These are phyloP conservation scores for cat (Felis catus) DNA, from an alignment of 2,113 vertebrate genomes.

Conservation along the genomic window F.catus_Fca126_mat1.0 CM031425.1:3361501-3362000, in stretches of 20 bases:
- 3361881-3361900: not conserved
- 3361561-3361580: conserved; percentile 30
- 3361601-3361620: not conserved
- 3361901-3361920: not conserved
- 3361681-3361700: no score
- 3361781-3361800: no score
- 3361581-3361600: not conserved
- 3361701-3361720: no score
- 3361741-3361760: no score
- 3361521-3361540: not conserved
- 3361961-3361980: not conserved
- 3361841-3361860: not conserved
- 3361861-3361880: not conserved
- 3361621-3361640: no score
- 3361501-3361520: not conserved
- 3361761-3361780: no score
- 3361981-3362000: not conserved
- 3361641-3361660: no score
- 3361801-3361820: not conserved
- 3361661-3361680: no score
- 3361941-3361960: not conserved
- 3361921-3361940: not conserved
- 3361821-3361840: not conserved
- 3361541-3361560: conserved; percentile 2
- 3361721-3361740: no score